phyloP scores from a whole-genome alignment of 2,113 vertebrate genomes.

The Dromaius novaehollandiae region DNA sequence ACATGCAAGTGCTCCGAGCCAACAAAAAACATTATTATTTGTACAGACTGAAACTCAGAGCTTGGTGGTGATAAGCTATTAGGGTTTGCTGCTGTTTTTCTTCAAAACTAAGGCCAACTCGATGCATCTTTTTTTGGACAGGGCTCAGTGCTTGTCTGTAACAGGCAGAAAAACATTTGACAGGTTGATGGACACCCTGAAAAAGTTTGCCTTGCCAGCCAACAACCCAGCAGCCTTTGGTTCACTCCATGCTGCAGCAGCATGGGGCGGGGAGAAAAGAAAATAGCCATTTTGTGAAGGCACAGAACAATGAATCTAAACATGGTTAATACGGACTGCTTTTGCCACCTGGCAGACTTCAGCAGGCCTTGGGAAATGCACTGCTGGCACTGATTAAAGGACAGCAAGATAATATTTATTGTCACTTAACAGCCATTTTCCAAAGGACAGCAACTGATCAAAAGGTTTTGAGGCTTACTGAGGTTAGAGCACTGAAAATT shows the following conservation, averaged over 20 bases:
- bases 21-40: neutral
- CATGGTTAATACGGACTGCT: fast-evolving
- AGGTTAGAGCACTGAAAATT: neutral
- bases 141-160: neutral
- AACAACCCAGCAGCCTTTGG: neutral
- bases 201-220: neutral
- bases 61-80: neutral
- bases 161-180: conserved; percentile 1
- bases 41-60: neutral
- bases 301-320: neutral
- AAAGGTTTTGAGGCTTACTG: neutral
- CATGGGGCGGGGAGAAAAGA: neutral
- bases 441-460: neutral
- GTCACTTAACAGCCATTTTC: neutral
- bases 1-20: neutral
- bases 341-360: neutral
- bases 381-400: neutral
- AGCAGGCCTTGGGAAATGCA: neutral
- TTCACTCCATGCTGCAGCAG: neutral
- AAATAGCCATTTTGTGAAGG: neutral
- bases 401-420: neutral
- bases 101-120: neutral
- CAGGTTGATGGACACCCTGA: neutral
- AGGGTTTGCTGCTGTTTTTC: neutral
- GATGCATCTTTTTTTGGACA: neutral